phyloP scores from a whole-genome alignment of 64 coral and sea anemone species.

The Porites australiensis region DNA sequence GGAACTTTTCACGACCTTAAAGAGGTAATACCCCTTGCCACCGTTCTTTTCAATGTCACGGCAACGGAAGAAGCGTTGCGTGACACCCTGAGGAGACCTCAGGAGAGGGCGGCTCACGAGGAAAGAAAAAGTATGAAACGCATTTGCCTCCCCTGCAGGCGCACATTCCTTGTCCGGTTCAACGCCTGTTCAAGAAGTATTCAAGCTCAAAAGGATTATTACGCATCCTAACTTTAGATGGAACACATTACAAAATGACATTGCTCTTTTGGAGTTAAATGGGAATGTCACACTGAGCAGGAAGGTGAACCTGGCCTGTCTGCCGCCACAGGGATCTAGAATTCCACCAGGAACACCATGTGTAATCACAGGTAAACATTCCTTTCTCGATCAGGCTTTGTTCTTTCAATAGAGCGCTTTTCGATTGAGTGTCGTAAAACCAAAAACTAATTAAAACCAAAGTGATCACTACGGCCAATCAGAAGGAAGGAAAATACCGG shows the following conservation, averaged over 20 bases:
- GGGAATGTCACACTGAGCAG: not conserved
- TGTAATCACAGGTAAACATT: conserved; percentile 50
- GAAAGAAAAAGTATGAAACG: too few relatives aligned
- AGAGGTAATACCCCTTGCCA: too few relatives aligned
- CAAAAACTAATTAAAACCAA: not conserved
- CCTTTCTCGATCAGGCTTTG: too few relatives aligned
- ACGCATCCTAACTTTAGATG: not conserved
- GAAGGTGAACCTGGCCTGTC: conserved; percentile 34
- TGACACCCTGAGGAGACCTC: too few relatives aligned
- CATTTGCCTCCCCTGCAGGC: not conserved
- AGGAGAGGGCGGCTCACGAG: too few relatives aligned
- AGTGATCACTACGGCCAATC: too few relatives aligned
- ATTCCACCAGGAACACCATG: conserved; percentile 22
- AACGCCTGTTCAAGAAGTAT: not conserved
- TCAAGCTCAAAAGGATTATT: not conserved
- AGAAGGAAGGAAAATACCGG: too few relatives aligned
- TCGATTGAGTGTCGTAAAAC: too few relatives aligned
- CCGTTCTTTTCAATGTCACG: too few relatives aligned
- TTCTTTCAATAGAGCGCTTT: too few relatives aligned
- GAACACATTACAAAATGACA: conserved; percentile 33
- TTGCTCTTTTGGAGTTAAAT: conserved; percentile 45
- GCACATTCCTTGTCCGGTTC: not conserved
- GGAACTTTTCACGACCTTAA: too few relatives aligned
- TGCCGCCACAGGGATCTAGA: conserved; percentile 36
- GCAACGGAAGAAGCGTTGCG: too few relatives aligned